A percentile compares a stretch with the other conserved stretches of the same genome.
Evolutionary conservation across 2,113 vertebrate genomes (phyloP).

Genomic region (Lophochroa leadbeateri): DNA sequence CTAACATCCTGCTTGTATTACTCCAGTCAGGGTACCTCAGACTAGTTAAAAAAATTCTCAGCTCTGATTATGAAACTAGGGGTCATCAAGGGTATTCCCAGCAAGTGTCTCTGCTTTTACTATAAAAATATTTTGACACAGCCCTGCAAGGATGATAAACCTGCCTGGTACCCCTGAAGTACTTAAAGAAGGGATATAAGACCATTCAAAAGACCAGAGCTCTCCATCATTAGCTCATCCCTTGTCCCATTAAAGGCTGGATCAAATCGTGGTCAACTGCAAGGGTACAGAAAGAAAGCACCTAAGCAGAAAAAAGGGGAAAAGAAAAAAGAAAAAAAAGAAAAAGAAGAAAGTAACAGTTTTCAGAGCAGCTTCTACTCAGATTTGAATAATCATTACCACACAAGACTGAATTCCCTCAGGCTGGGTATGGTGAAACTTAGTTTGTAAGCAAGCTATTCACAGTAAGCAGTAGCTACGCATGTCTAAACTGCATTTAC

Average conservation of each 20-base stretch:
- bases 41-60: background rate
- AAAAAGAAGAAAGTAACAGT: too few species aligned
- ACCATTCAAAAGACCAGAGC: background rate
- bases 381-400: background rate
- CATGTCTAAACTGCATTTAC: background rate
- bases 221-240: background rate
- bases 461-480: background rate
- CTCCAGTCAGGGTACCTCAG: background rate
- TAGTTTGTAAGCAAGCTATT: background rate
- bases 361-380: background rate
- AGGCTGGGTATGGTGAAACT: background rate
- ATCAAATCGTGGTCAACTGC: background rate
- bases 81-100: background rate
- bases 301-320: background rate
- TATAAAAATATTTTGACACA: background rate
- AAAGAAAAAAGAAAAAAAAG: too few species aligned
- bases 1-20: background rate
- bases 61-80: fast-evolving
- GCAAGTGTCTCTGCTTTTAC: background rate
- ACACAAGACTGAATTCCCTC: background rate
- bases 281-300: background rate
- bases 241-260: background rate
- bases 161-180: background rate
- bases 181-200: background rate
- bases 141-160: background rate